phyloP scores from a whole-genome alignment of 1,140 invertebrate genomes.

The Maconellicoccus hirsutus region DNA sequence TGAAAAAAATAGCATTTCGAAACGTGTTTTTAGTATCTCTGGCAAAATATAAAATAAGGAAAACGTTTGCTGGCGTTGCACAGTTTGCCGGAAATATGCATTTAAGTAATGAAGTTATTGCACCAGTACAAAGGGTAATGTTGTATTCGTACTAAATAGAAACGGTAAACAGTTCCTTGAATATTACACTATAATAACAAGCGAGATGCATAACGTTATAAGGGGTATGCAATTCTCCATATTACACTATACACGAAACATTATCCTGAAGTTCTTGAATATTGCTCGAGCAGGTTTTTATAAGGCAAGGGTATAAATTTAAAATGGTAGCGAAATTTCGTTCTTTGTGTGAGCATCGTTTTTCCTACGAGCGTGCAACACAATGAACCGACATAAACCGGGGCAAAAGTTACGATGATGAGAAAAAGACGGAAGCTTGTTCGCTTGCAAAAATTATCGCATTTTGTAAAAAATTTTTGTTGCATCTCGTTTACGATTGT shows the following conservation, averaged over 20 bases:
- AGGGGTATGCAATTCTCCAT: not conserved
- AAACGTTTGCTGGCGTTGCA: not conserved
- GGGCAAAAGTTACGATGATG: too few species aligned
- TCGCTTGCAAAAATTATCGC: too few species aligned
- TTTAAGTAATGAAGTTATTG: slow-evolving; percentile 9
- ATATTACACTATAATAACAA: not conserved
- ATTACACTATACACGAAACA: not conserved
- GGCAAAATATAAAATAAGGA: not conserved
- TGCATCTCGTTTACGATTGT: too few species aligned
- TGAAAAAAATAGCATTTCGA: too few species aligned
- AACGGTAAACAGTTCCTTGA: not conserved
- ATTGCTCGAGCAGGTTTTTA: not conserved
- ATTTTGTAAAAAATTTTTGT: too few species aligned
- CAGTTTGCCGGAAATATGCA: not conserved
- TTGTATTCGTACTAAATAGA: not conserved
- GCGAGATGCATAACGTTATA: not conserved
- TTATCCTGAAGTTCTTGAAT: not conserved
- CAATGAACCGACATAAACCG: not conserved
- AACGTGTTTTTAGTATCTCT: not conserved
- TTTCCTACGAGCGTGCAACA: not conserved
- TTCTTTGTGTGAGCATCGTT: not conserved
- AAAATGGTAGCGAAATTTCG: not conserved
- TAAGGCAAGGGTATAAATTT: not conserved
- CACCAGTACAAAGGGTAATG: not conserved
- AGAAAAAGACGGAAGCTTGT: too few species aligned